phyloP scores from a whole-genome alignment of 2,888 invertebrate species.

The Erannis defoliaria region DNA sequence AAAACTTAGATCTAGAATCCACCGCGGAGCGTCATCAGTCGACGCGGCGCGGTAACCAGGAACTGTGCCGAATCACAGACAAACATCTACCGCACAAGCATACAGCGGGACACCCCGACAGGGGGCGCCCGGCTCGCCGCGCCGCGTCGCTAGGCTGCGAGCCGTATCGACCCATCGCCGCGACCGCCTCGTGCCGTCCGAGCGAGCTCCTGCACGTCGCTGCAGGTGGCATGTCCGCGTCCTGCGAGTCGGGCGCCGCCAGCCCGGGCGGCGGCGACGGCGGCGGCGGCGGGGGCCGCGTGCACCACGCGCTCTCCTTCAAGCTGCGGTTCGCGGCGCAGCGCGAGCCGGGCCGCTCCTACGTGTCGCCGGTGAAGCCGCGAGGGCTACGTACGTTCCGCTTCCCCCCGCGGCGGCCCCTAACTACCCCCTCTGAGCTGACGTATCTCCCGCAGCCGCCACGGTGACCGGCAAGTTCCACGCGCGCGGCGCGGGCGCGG shows the following conservation, averaged over 20 bases:
- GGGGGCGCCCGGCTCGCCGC: conserved; percentile 49
- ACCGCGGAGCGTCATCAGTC: too few species aligned
- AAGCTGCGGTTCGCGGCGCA: conserved; percentile 59
- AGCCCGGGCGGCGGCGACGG: conserved; percentile 27
- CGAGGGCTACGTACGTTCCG: conserved; percentile 54
- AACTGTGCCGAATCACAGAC: too few species aligned
- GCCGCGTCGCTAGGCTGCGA: neutral
- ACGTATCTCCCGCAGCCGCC: conserved; percentile 69
- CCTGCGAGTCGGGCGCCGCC: conserved; percentile 43
- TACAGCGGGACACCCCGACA: too few species aligned
- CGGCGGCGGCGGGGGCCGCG: conserved; percentile 9
- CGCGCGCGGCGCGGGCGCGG: conserved; percentile 53
- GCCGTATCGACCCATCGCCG: too few species aligned
- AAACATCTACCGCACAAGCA: too few species aligned
- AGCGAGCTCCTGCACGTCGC: too few species aligned
- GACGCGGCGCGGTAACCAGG: too few species aligned
- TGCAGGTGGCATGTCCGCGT: conserved; percentile 27
- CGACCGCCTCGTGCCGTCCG: too few species aligned
- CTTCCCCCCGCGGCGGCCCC: neutral
- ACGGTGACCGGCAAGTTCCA: conserved; percentile 68
- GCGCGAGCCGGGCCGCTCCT: conserved; percentile 75
- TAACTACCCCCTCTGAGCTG: conserved; percentile 29
- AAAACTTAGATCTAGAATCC: too few species aligned
- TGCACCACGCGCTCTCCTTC: conserved; percentile 37
- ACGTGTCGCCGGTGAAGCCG: conserved; percentile 72